Evolutionary conservation across 2,797 vertebrate species (phyloP), one percentile per base, ranked within the genome.

Genomic region (Chloroceryle inda): DNA sequence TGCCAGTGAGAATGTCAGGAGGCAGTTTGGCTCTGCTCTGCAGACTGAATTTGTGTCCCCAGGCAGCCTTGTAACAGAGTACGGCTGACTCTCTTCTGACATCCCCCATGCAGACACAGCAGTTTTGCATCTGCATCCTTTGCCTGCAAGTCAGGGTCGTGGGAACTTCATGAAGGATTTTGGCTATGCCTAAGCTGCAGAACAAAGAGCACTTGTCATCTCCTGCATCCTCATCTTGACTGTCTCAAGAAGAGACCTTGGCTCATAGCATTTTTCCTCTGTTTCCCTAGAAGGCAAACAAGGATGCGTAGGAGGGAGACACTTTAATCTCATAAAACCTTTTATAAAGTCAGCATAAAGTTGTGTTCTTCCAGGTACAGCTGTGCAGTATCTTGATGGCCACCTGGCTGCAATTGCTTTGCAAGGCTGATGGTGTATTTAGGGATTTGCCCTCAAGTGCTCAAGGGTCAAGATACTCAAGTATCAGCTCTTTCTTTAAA

Each of bases 311-410:
- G 37, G 80, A 78, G 40, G 5, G 31, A 84, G 47, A 44, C 9
- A 5, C 38, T 83, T 94, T 31, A 22, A 78, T 45, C 31, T 81
- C 27, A 21, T 53, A 38, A 87, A 82, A 50, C 58, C 40, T 78
- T 92, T 76, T 62, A 29, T n/a, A 44, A 80, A 81, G 69, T 92
- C 80, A 86, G 62, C 71, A n/a, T 42, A 53, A 50, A 31, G 58
- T 78, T 81, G 31, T 81, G n/a, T 93, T 90, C 47, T 47, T 84
- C 23, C 62, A 81, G 67, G 37, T 94, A 61, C 74, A 87, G 71
- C 92, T 81, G 7, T 42, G 56, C 83, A 93, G 35, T 93, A 96
- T 56, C 86, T 93, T 96, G 93, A 92, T 82, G 90, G 59, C 59
- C 84, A 82, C 75, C 88, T 82, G 92, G 88, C 93, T 85, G 71